Percentiles rank a stretch among this genome's conserved stretches.
phyloP scores from a whole-genome alignment of 1,140 invertebrate species.

The Ceratosolen fusciceps region DNA sequence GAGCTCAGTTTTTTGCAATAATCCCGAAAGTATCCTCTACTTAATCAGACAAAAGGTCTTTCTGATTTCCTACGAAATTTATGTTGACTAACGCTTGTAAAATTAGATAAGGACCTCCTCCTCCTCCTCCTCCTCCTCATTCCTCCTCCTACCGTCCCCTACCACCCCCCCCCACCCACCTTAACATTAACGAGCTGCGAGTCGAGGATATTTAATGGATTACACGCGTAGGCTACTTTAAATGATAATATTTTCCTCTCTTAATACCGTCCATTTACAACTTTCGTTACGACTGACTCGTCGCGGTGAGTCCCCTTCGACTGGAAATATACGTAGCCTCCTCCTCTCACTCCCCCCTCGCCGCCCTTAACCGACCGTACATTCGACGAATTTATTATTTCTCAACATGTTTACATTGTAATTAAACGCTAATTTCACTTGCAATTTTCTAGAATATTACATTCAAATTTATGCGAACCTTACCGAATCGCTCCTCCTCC shows the following conservation, averaged over 20 bases:
- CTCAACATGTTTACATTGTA: background rate
- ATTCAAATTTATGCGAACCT: too few species aligned
- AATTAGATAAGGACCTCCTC: background rate
- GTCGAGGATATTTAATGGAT: background rate
- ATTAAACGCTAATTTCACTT: too few species aligned
- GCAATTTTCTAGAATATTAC: too few species aligned
- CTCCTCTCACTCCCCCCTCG: background rate
- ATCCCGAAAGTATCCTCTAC: background rate
- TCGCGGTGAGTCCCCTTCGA: background rate
- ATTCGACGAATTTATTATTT: background rate
- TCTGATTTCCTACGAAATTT: background rate
- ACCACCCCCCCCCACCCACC: too few species aligned
- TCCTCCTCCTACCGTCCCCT: too few species aligned
- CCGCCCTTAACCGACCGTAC: too few species aligned
- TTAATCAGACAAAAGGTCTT: background rate
- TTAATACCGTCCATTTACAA: too few species aligned
- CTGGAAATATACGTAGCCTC: background rate
- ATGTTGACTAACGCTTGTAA: background rate
- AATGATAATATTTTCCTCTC: background rate
- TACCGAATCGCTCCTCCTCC: too few species aligned
- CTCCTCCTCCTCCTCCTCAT: too few species aligned
- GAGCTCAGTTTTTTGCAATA: constrained; percentile 18
- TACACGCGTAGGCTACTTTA: background rate
- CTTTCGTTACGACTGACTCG: too few species aligned
- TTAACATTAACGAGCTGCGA: background rate